Evolutionary conservation across 1,140 invertebrate species (phyloP), one percentile per base, ranked within the genome.

Genomic region (Limonius californicus): DNA sequence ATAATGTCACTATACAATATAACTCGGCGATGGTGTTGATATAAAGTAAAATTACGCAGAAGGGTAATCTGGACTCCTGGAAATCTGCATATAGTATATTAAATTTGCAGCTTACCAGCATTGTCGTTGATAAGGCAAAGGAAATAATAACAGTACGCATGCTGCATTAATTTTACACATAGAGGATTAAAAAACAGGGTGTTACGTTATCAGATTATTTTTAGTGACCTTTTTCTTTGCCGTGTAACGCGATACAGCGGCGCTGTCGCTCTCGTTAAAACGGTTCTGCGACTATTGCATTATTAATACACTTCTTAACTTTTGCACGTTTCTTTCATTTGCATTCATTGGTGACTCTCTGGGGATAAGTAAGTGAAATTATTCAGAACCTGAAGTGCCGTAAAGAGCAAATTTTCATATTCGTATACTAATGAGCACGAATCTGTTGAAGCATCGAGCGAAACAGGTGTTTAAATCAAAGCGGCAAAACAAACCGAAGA

Each of bases 301-400:
- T 45, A 45, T 45, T 45, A 45, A 45, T 18, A 18, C 20, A 21
- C 20, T 18, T 50, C 45, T 50, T 21, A 50, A 50, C 45, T 18
- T 50, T 19, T 18, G 20, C 20, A 50, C 16, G 45, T 50, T 50
- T 19, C 45, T 50, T 50, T 50, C n/a, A 50, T 50, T 45, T 45
- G 16, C 42, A 45, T 45, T 45, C 42, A 45, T 45, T 50, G 45
- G 16, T 19, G 9, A 50, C 8, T 50, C 45, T 50, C 45, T 2
- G 14, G 45, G 45, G 20, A 50, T 50, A 50, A 50, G 7, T 19
- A 50, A 50, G 45, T 21, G 45, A 50, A 50, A 50, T 50, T 50
- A 50, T 50, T 50, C 45, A 18, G 45, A 18, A 14, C 14, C n/a
- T 18, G 45, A 18, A 50, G 16, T 50, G n/a, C 45, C 19, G 16